Evolutionary conservation across 2,797 vertebrate species (phyloP), one percentile per base, ranked within the genome.

Genomic region (Muscicapa striata): DNA sequence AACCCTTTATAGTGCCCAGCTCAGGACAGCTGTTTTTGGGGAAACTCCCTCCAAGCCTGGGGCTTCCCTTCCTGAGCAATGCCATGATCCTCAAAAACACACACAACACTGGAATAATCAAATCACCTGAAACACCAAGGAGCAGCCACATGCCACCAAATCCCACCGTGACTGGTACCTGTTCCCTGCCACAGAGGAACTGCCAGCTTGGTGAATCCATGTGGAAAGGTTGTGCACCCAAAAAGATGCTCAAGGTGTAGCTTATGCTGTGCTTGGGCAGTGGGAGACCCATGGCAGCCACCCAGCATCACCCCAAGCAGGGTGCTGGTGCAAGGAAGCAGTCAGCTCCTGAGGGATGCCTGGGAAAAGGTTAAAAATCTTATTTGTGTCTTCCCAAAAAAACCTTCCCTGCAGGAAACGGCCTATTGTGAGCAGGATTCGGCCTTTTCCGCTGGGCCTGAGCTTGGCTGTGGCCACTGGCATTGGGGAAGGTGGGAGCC

Each of bases 361-460:
- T 85, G 85, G 69, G 89, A 95, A 96, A 92, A 93, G 90, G 90
- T 95, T 95, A 90, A 97, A 93, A 90, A 58, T 13, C 58, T 57
- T 34, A 3, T 62, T 26, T 84, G 32, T 83, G 61, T 54, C 40
- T 68, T 26, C 84, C 62, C n/a, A 58, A 78, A 94, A 91, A 94
- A 94, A 90, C 87, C 61, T 89, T 59, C 84, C 76, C 86, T 70
- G 73, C 96, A 95, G 97, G 97, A 97, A 98, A 93, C 58, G 0
- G 57, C 81, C 96, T 68, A 97, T 96, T 97, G 97, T 97, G 94
- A 95, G 86, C 91, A 78, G 93, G 91, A 87, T 78, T 90, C 1
- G 3, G 70, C 16, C 11, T 23, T 24, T 98, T 97, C 97, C 97
- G 95, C 73, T 29, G 41, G 59, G 63, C 68, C 62, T 12, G 24